Evolutionary conservation across 2,113 vertebrate species (phyloP), one percentile per base, ranked within the genome.

Genomic region (Argyrosomus japonicus): DNA sequence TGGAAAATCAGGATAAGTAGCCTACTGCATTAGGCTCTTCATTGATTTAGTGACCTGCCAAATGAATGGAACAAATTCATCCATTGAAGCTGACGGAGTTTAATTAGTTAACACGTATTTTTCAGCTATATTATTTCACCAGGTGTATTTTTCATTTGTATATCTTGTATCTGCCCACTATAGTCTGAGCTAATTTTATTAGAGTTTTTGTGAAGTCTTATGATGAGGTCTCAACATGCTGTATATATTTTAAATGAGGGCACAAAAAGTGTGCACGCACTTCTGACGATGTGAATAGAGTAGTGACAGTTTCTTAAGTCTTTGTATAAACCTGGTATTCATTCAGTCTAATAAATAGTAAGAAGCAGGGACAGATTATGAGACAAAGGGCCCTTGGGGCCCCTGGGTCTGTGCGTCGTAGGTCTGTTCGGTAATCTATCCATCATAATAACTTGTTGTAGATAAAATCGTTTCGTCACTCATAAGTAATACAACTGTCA

Each of bases 121-220:
- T 61, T 76, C 57, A 64, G 13, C 51, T 29, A 3, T 47, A 14
- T 67, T 50, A 58, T 76, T 82, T 83, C 50, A 79, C 14, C 12
- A 27, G 60, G 74, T 50, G 56, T 15, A 27, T 27, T 70, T 76
- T 71, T 70, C 25, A 53, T 71, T 58, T 71, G 36, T 70, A 21
- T 50, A 60, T 73, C 71, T 48, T 48, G n/a, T 64, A 60, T 87
- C 81, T 64, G 32, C 11, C 56, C 54, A 25, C 27, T 73, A 63
- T 50, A 84, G 60, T 78, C 64, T 79, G 19, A 68, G 68, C 73
- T 77, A 57, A 85, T 89, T 87, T 47, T 57, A 84, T 61, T 63
- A 71, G 51, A 64, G 15, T 45, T 43, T 57, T 56, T 74, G 14
- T 50, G 13, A 63, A 21, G 32, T 36, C 72, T 68, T 17, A 57